phyloP scores from a whole-genome alignment of 2,888 invertebrate genomes.

The Hesperia comma region DNA sequence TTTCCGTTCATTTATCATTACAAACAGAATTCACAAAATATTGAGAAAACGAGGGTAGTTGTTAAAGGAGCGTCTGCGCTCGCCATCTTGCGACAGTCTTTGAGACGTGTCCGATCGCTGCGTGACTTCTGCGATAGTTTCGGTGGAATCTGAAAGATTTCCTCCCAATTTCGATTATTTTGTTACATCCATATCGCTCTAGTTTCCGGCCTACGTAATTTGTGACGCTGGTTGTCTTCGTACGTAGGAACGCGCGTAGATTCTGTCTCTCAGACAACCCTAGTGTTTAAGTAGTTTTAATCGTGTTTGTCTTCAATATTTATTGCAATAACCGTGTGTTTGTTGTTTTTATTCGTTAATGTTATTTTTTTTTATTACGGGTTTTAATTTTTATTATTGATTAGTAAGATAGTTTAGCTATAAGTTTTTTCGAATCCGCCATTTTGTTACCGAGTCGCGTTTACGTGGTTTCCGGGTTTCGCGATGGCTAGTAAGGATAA shows the following conservation, averaged over 20 bases:
- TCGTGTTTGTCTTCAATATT: constrained; percentile 48
- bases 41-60: constrained; percentile 57
- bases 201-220: constrained; percentile 39
- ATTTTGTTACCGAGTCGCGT: constrained; percentile 58
- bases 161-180: constrained; percentile 37
- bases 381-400: constrained; percentile 36
- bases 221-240: constrained; percentile 32
- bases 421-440: constrained; percentile 61
- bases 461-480: constrained; percentile 38
- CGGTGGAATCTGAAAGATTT: constrained; percentile 47
- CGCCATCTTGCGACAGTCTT: constrained; percentile 56
- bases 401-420: constrained; percentile 45
- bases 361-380: constrained; percentile 40
- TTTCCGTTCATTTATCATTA: not conserved
- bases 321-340: constrained; percentile 42
- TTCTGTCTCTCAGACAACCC: constrained; percentile 56
- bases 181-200: constrained; percentile 42
- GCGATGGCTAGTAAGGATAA: constrained; percentile 69
- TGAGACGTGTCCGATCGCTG: constrained; percentile 62
- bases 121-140: constrained; percentile 53
- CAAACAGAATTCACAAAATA: not conserved
- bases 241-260: constrained; percentile 47
- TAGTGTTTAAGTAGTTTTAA: constrained; percentile 49
- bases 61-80: not conserved
- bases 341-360: constrained; percentile 49